Evolutionary conservation across 2,113 vertebrate species (phyloP).

Genomic region (Solea solea): DNA sequence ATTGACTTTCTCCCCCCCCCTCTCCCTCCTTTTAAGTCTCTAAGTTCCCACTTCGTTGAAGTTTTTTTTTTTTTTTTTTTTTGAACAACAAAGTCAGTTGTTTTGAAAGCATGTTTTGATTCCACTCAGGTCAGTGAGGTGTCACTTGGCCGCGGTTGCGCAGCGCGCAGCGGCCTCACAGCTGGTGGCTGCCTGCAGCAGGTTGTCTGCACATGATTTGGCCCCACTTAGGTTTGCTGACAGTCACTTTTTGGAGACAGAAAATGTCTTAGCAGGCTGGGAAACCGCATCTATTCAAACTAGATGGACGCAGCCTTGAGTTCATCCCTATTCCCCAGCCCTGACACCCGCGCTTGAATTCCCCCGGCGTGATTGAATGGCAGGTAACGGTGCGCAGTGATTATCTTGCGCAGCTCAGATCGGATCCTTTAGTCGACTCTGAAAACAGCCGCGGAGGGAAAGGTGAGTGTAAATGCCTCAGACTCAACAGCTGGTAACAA

Average conservation of each 20-base stretch:
- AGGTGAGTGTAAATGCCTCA: constrained; percentile 70
- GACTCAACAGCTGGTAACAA: constrained; percentile 83
- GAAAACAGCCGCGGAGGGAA: constrained; percentile 64
- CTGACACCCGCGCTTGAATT: constrained; percentile 30
- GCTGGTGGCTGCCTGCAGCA: constrained; percentile 63
- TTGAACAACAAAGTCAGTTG: neutral
- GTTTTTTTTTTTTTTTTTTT: neutral
- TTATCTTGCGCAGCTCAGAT: constrained; percentile 58
- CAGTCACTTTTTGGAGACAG: neutral
- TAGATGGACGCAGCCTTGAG: neutral
- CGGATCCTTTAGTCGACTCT: constrained; percentile 55
- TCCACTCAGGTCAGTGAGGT: constrained; percentile 30
- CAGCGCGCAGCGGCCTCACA: constrained; percentile 43
- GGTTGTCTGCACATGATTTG: constrained; percentile 51
- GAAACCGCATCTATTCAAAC: constrained; percentile 27
- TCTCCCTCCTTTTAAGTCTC: neutral
- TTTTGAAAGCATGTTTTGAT: neutral
- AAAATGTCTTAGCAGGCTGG: neutral
- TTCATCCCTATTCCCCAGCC: constrained; percentile 26
- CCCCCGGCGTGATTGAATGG: constrained; percentile 49
- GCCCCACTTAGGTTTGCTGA: constrained; percentile 20
- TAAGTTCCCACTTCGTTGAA: fast-evolving
- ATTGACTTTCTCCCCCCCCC: neutral
- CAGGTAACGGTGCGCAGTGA: constrained; percentile 49
- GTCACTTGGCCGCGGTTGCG: constrained; percentile 29